Conservation (phyloP, 2,797 vertebrate species). For the Pseudomugil gertrudae region DNA sequence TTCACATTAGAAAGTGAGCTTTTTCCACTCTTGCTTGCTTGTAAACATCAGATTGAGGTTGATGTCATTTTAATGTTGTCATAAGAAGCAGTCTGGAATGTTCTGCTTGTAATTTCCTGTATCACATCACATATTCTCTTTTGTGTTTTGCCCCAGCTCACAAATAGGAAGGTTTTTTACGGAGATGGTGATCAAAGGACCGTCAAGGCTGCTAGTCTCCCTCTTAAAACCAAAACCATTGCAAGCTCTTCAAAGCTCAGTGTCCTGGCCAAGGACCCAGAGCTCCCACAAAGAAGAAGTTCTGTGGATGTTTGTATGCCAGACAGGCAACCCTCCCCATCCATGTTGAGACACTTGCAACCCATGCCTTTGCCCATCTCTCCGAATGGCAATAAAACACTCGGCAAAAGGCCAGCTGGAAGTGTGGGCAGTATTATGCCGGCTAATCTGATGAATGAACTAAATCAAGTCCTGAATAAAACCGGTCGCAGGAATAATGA, state of each 20-base stretch:
- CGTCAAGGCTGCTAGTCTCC: conserved; percentile 39
- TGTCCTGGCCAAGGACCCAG: conserved; percentile 42
- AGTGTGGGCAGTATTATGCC: conserved; percentile 75
- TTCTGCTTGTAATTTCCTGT: background rate
- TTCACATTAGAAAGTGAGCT: too few species aligned
- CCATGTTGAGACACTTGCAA: background rate
- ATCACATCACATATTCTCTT: conserved; percentile 1
- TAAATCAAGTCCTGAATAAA: conserved; percentile 86
- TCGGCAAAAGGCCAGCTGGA: conserved; percentile 28
- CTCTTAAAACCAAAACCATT: conserved; percentile 67
- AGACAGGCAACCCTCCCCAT: conserved; percentile 1
- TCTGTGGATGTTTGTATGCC: conserved; percentile 28
- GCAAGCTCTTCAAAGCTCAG: conserved; percentile 72
- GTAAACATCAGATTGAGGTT: too few species aligned
- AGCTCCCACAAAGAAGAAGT: conserved; percentile 24
- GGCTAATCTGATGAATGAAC: conserved; percentile 85
- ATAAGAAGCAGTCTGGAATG: background rate
- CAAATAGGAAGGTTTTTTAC: conserved; percentile 40
- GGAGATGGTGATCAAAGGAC: conserved; percentile 39
- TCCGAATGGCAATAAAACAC: conserved; percentile 9
- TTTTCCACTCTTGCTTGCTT: too few species aligned
- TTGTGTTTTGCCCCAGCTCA: conserved; percentile 22
- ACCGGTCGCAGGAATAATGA: conserved; percentile 75
- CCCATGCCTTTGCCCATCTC: conserved; percentile 12
- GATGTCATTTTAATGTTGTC: background rate